These are phyloP conservation scores for Sinohyriopsis cumingii DNA, from an alignment of 2,888 invertebrate genomes.

Conservation along the genomic window DNA sequence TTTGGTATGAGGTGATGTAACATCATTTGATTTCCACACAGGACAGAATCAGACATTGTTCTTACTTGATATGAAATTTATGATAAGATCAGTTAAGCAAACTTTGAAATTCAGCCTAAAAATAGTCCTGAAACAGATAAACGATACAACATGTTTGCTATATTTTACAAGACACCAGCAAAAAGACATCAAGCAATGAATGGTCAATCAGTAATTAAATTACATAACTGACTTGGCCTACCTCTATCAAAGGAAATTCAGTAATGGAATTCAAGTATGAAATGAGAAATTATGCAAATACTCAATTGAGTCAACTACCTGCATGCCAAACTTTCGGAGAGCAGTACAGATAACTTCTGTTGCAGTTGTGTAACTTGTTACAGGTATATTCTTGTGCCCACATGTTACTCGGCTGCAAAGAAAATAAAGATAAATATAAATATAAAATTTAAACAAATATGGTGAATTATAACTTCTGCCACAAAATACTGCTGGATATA, in stretches of 20 bases:
- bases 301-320: conserved; percentile 54
- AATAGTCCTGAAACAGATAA: too few species aligned
- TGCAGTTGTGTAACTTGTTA: conserved; percentile 89
- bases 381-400: conserved; percentile 77
- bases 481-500: not conserved
- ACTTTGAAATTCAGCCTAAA: too few species aligned
- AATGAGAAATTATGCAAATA: not conserved
- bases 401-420: conserved; percentile 44
- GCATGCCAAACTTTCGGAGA: conserved; percentile 74
- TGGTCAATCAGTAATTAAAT: not conserved
- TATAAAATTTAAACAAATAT: too few species aligned
- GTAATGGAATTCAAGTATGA: not conserved
- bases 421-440: not conserved
- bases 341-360: conserved; percentile 91
- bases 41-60: too few species aligned
- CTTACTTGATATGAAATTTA: too few species aligned
- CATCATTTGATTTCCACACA: too few species aligned
- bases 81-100: too few species aligned
- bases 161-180: too few species aligned
- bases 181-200: too few species aligned
- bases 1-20: too few species aligned
- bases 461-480: too few species aligned
- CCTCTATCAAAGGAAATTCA: not conserved
- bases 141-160: too few species aligned
- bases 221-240: not conserved